Conservation (phyloP, 2,113 vertebrate species). For the Pluvianellus socialis region DNA sequence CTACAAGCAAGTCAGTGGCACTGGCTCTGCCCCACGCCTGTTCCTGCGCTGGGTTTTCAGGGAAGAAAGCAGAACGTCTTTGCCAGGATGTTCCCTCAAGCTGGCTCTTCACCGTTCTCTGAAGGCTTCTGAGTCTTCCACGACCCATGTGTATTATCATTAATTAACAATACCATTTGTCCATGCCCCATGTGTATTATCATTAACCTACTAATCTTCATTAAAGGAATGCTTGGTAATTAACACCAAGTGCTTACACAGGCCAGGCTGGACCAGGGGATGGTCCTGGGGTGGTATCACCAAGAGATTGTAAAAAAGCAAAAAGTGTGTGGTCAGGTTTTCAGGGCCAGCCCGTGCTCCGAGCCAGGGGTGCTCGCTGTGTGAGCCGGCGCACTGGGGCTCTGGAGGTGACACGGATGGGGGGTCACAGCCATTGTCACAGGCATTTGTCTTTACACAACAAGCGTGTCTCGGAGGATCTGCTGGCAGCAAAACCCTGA, state of each 20-base stretch:
- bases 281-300: accelerated
- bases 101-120: neutral
- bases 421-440: neutral
- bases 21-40: neutral
- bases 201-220: neutral
- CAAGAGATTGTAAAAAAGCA: neutral
- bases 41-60: neutral
- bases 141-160: too few relatives aligned
- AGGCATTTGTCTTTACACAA: neutral
- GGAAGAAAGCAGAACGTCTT: neutral
- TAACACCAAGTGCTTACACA: neutral
- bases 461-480: neutral
- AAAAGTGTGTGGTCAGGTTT: neutral
- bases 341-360: accelerated
- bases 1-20: accelerated
- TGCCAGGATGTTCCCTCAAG: neutral
- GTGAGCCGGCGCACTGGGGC: too few relatives aligned
- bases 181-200: neutral
- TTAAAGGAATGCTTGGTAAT: neutral
- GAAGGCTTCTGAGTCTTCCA: neutral
- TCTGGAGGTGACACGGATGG: neutral
- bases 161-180: too few relatives aligned
- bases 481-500: neutral
- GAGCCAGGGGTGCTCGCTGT: neutral
- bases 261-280: neutral